Conservation (phyloP, 2,113 vertebrate species). For the Amblyornis subalaris region DNA sequence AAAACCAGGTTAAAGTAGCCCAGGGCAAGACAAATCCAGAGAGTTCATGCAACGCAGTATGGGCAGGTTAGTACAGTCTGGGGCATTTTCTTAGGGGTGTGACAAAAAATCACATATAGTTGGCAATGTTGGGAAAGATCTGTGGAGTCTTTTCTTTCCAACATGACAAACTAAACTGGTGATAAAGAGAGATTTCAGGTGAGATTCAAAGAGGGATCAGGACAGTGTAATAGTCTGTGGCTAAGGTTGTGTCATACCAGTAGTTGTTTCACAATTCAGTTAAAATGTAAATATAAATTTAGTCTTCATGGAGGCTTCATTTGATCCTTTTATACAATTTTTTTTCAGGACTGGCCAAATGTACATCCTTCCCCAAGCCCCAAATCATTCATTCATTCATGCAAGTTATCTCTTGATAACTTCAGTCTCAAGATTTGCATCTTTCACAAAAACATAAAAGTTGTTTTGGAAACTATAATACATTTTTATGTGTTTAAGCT, state of each 20-base stretch:
- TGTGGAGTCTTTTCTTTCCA: not conserved
- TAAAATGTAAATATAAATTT: not conserved
- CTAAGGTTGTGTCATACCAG: not conserved
- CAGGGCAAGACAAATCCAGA: not conserved
- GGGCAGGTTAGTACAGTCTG: not conserved
- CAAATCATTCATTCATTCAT: not conserved
- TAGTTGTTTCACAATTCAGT: not conserved
- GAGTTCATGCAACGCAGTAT: not conserved
- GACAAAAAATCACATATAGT: not conserved
- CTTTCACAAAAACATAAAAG: not conserved
- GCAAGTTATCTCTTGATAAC: not conserved
- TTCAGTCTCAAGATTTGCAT: not conserved
- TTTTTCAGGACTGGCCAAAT: not conserved
- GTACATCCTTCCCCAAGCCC: not conserved
- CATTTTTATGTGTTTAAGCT: not conserved
- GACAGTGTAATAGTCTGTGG: not conserved
- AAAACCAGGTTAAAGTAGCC: not conserved
- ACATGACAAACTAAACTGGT: fast-evolving
- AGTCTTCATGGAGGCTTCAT: not conserved
- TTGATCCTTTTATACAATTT: not conserved
- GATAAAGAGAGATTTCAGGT: not conserved
- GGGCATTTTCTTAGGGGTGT: fast-evolving
- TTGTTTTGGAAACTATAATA: not conserved
- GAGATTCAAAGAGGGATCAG: not conserved
- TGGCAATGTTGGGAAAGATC: not conserved